Percentiles rank a stretch among this genome's conserved stretches.
These are phyloP conservation scores for Drosophila subpulchrella DNA, from an alignment of 1,140 invertebrate genomes.

Conservation along the genomic window DNA sequence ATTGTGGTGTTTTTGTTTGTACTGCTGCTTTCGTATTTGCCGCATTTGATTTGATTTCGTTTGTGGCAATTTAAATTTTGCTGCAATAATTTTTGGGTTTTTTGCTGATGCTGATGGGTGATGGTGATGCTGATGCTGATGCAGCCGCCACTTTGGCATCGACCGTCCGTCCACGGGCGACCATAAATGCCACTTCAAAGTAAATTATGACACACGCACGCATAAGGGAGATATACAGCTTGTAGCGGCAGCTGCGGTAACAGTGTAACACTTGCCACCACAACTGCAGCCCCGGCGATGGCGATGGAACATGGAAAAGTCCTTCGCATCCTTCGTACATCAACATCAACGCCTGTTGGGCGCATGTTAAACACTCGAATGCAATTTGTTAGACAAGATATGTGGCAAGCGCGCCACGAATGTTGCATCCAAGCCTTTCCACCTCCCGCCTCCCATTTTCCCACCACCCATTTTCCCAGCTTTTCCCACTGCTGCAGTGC, in stretches of 20 bases:
- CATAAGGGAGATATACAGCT: slow-evolving; percentile 20
- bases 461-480: slow-evolving; percentile 2
- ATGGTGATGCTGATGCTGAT: not conserved
- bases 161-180: slow-evolving; percentile 31
- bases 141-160: slow-evolving; percentile 22
- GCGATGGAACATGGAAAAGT: slow-evolving; percentile 74
- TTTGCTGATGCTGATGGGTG: slow-evolving; percentile 17
- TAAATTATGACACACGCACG: slow-evolving; percentile 71
- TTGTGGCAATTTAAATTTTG: slow-evolving; percentile 47
- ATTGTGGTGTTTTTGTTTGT: slow-evolving; percentile 61
- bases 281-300: slow-evolving; percentile 22
- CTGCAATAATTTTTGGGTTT: slow-evolving; percentile 30
- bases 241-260: slow-evolving; percentile 50
- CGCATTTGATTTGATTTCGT: slow-evolving; percentile 51
- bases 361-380: slow-evolving; percentile 82
- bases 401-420: slow-evolving; percentile 70
- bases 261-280: slow-evolving; percentile 48
- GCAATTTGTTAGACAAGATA: slow-evolving; percentile 83
- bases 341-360: slow-evolving; percentile 80
- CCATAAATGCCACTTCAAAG: slow-evolving; percentile 80
- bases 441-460: not conserved
- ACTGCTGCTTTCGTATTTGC: slow-evolving; percentile 34
- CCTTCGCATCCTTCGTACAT: slow-evolving; percentile 77
- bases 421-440: slow-evolving; percentile 31
- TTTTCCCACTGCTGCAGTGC: slow-evolving; percentile 35